phyloP scores from a whole-genome alignment of 2,113 vertebrate genomes.

The Indicator indicator region DNA sequence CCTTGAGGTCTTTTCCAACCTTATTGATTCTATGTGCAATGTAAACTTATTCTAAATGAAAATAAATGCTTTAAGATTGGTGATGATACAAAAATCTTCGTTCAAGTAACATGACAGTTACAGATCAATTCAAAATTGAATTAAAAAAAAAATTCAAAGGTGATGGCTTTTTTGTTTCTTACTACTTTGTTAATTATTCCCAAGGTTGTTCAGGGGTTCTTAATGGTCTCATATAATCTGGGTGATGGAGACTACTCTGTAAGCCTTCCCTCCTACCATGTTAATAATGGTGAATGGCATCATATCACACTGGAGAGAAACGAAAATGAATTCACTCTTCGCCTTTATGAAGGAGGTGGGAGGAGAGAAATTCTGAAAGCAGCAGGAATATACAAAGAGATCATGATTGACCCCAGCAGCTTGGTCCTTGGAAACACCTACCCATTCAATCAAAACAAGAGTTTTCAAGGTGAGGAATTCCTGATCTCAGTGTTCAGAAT shows the following conservation, averaged over 20 bases:
- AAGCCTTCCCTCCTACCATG: slow-evolving; percentile 81
- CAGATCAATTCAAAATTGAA: neutral
- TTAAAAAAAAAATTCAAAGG: no score
- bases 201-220: slow-evolving; percentile 84
- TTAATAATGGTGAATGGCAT: slow-evolving; percentile 91
- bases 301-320: slow-evolving; percentile 84
- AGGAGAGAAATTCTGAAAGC: slow-evolving; percentile 80
- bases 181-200: slow-evolving; percentile 21
- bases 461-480: slow-evolving; percentile 83
- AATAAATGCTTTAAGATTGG: neutral
- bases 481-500: neutral
- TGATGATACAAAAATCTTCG: neutral
- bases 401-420: slow-evolving; percentile 81
- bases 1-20: no score
- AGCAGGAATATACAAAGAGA: slow-evolving; percentile 82
- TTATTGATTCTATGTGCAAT: neutral
- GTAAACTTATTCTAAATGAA: neutral
- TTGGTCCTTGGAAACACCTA: slow-evolving; percentile 85
- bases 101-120: neutral
- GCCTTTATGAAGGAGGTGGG: slow-evolving; percentile 85
- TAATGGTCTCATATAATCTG: slow-evolving; percentile 85
- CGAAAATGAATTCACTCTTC: slow-evolving; percentile 86
- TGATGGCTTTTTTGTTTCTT: neutral
- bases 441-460: slow-evolving; percentile 78
- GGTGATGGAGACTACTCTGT: slow-evolving; percentile 87